Conservation (phyloP, 2,797 vertebrate genomes). For the Enteromius mattozi region DNA sequence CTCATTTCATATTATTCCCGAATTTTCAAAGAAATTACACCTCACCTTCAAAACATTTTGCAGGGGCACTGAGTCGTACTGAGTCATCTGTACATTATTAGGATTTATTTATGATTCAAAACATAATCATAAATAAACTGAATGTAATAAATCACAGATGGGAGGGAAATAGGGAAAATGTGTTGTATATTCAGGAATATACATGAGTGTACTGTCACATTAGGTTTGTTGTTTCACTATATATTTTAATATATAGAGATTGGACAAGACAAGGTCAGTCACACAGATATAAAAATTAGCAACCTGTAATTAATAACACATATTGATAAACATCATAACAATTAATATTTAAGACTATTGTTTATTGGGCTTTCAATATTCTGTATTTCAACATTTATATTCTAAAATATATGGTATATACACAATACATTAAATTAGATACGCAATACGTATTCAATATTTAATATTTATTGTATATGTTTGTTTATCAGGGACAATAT, state of each 20-base stretch:
- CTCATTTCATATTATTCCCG: not conserved
- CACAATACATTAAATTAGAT: not conserved
- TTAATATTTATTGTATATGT: not conserved
- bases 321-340: not conserved
- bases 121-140: slow-evolving; percentile 59
- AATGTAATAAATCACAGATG: not conserved
- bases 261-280: slow-evolving; percentile 66
- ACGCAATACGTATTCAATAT: not conserved
- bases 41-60: slow-evolving; percentile 41
- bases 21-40: not conserved
- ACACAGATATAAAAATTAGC: slow-evolving; percentile 31
- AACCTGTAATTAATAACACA: not conserved
- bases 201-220: slow-evolving; percentile 70
- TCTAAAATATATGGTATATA: not conserved
- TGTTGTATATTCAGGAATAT: slow-evolving; percentile 62
- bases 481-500: not conserved
- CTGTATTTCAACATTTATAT: not conserved
- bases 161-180: slow-evolving; percentile 53
- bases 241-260: slow-evolving; percentile 72
- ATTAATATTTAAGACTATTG: not conserved
- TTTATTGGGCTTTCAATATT: not conserved
- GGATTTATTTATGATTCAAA: slow-evolving; percentile 53
- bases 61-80: slow-evolving; percentile 25
- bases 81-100: slow-evolving; percentile 56
- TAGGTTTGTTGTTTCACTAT: slow-evolving; percentile 68